Evolutionary conservation across 23 tunicate species (phyloP), one percentile per base, ranked within the genome.

Genomic region (Corella eumyota): DNA sequence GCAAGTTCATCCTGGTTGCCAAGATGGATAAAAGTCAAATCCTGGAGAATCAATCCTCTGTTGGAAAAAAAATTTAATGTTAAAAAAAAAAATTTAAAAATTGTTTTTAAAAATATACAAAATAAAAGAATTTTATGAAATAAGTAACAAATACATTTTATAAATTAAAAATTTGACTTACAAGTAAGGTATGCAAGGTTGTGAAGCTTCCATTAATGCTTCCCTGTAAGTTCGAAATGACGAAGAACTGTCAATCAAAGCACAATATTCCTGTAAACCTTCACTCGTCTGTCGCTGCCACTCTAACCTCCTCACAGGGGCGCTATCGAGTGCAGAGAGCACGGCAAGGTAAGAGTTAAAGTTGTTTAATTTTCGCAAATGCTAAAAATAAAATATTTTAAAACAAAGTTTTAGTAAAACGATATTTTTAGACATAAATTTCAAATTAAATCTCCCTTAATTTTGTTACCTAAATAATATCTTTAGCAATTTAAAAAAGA

Each of bases 301-400:
- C 53, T 88, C 96, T 45, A 88, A 35, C 5, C 96, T 62, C 4
- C 96, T 73, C 32, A 88, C 81, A 21, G 96, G 88, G 3, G 96
- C 96, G 3, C 81, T 72, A 51, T 88, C 96, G 1, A 88, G 75
- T 22, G 96, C 96, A 32, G 96, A 88, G 17, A 88, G 57, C 34
- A 88, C 85, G 22, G 96, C 88, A 36, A 88, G 65, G 71, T 88
- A 88, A 19, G 96, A 88, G 48, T 88, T 88, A 73, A 88, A 88
- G 67, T 88, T 88, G 72, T 88, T 88, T 27, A 78, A 52, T 30
- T 81, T 81, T 1, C 90, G 77, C n/a, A 88, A 61, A 57, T 88
- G 96, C 96, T 88, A 69, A 19, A 65, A 31, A 1, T 6, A 21
- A 2, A 60, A 29, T 9, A 15, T n/a, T 17, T 44, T 13, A 44